Base-by-base conservation (phyloP, 2,113 vertebrate genomes). In the Ia io region DNA sequence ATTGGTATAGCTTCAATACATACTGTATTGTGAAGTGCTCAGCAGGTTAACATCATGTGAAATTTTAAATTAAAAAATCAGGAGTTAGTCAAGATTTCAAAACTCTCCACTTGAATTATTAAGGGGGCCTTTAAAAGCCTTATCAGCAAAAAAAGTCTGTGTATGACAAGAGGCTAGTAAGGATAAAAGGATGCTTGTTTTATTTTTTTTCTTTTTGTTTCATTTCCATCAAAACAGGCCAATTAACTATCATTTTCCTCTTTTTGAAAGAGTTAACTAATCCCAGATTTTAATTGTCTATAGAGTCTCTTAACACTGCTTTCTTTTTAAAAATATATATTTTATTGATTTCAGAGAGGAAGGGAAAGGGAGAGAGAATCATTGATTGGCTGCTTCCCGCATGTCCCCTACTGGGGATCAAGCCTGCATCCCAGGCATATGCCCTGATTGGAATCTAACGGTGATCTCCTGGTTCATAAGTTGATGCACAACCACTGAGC, bases 61-160 rank as follows among this genome's bases (percentile, higher is more conserved):
- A 65, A 92, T 97, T 96, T 95, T 91, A 96, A 53, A 93, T 65
- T 47, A 93, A 71, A 92, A 80, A 96, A 96, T 87, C 23, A n/a
- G 67, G 37, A 93, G 30, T 92, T 86, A 96, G 35, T 97, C 67
- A 86, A 90, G 23, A 92, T 84, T 94, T 97, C 84, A 93, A 88
- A 25, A 91, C 49, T 65, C 23, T 95, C 90, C 82, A 49, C 51
- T 78, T 95, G 84, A 97, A 93, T 95, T 84, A 96, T 84, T 96
- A 90, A 96, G 63, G 51, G 77, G 47, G 16, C 1, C 16, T 88
- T 90, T 51, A 63, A 94, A 97, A 93, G 37, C 32, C 71, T 40
- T 90, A 77, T 49, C 77, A 96, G 69, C 25, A 95, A 80, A 56
- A 71, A 92, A 20, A 73, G 22, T 20, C 30, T 95, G 70, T 53